Base-by-base conservation (phyloP, 2,113 vertebrate genomes). In the Psittacula cyanocephala region DNA sequence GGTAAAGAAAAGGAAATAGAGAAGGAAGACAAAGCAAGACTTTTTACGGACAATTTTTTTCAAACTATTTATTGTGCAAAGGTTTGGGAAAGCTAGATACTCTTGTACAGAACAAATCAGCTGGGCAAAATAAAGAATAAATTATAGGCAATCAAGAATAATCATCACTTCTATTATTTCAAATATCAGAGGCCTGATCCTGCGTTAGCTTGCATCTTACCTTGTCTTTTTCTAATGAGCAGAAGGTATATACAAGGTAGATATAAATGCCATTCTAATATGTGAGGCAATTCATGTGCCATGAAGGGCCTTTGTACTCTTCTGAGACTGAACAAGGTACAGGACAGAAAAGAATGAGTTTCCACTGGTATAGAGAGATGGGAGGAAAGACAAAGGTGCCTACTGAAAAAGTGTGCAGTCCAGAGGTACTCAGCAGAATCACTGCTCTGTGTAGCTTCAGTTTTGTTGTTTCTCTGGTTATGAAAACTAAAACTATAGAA, bases 361-460 rank as follows among this genome's bases (percentile, higher is more conserved):
- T 28, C 22, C 19, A 24, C 11, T 43, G 27, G 7, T 35, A 33
- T 29, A 60, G 46, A 69, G 20, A 19, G 12, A 10, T 19, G 10
- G 16, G 19, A 49, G 10, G 13, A 11, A 19, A 62, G 33, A 17
- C 4, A 49, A 0, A 1, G 9, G 2, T 50, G 4, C 16, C 23
- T 68, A 33, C 25, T 81, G 53, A 33, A 43, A 71, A 78, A 88
- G 23, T 10, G 33, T 50, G 62, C 39, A 70, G 27, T 13, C 12
- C 24, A 53, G 46, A 74, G 24, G 46, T 39, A 39, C 3, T 50
- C 24, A 27, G 17, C 12, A 63, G 23, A 70, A 83, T 39, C 44
- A 4, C 19, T 63, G 13, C 3, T 77, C 13, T 70, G 6, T 19
- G 11, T 13, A 33, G 10, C 35, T 81, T 74, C 3, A 0, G 3